A percentile compares a stretch with the other conserved stretches of the same genome.
These are phyloP conservation scores for Galaxias olidus DNA, from an alignment of 2,797 vertebrate genomes.

Conservation along the genomic window DNA sequence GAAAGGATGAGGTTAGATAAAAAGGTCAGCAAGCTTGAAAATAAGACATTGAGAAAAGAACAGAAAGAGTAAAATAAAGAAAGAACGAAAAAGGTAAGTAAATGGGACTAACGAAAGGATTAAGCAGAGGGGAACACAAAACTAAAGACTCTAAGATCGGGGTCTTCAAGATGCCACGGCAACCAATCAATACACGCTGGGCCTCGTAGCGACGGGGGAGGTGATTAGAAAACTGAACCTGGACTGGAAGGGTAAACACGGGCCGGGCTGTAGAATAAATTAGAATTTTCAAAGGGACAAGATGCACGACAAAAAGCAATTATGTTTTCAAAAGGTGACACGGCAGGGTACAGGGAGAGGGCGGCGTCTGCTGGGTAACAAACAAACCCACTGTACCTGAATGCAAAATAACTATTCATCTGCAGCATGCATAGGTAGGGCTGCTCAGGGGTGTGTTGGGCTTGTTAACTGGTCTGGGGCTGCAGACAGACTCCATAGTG, in stretches of 20 bases:
- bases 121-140: not conserved
- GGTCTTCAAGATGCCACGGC: constrained; percentile 11
- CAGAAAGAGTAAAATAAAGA: no score
- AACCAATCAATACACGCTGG: constrained; percentile 1
- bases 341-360: not conserved
- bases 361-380: not conserved
- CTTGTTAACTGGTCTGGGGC: no score
- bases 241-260: not conserved
- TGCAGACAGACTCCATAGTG: constrained; percentile 12
- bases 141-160: constrained; percentile 2
- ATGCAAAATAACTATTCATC: not conserved
- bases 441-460: constrained; percentile 8
- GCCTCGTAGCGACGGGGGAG: not conserved
- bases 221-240: constrained; percentile 4
- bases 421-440: no score
- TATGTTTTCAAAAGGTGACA: not conserved
- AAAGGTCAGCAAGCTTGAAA: no score
- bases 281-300: not conserved
- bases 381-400: constrained; percentile 7
- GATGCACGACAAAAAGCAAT: not conserved
- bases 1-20: no score
- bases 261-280: constrained; percentile 14
- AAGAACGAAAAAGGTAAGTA: no score
- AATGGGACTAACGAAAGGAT: no score
- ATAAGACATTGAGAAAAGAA: no score